Evolutionary conservation across 1,140 invertebrate species (phyloP).

Genomic region (Sminthurides bifidus): DNA sequence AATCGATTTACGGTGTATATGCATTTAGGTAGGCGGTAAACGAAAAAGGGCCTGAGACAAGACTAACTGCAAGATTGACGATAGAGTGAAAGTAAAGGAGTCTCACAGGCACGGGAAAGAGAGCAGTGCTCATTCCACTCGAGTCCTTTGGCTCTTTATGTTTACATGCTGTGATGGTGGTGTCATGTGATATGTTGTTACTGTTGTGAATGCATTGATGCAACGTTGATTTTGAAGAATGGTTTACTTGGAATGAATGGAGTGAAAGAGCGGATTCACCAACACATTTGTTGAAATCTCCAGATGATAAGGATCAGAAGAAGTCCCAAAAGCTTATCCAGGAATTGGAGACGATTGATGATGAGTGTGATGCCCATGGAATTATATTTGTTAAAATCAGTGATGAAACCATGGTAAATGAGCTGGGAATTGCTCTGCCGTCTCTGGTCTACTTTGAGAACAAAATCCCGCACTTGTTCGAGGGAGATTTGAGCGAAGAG

Average conservation of each 20-base stretch:
- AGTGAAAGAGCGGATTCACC: neutral
- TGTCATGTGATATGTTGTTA: too few species aligned
- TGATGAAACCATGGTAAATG: slow-evolving; percentile 59
- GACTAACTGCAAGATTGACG: too few species aligned
- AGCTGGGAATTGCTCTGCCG: slow-evolving; percentile 72
- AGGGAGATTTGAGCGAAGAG: slow-evolving; percentile 81
- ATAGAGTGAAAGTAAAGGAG: too few species aligned
- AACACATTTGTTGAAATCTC: slow-evolving; percentile 32
- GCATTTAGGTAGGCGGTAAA: too few species aligned
- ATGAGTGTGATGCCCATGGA: slow-evolving; percentile 71
- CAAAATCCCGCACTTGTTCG: slow-evolving; percentile 80
- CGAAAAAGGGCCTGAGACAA: too few species aligned
- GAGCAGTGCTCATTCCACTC: too few species aligned
- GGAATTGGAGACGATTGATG: slow-evolving; percentile 86
- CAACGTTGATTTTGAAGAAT: neutral
- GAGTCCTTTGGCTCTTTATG: too few species aligned
- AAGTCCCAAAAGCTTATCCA: slow-evolving; percentile 74
- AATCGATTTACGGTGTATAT: too few species aligned
- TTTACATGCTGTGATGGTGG: too few species aligned
- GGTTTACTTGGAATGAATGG: neutral
- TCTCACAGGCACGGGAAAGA: too few species aligned
- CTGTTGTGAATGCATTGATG: too few species aligned
- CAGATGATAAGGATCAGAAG: slow-evolving; percentile 84
- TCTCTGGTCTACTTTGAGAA: slow-evolving; percentile 90
- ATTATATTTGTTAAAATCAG: slow-evolving; percentile 92